Percentiles rank a stretch among this genome's conserved stretches.
phyloP scores from a whole-genome alignment of 1,140 invertebrate species.

The Parapsyche elsis region DNA sequence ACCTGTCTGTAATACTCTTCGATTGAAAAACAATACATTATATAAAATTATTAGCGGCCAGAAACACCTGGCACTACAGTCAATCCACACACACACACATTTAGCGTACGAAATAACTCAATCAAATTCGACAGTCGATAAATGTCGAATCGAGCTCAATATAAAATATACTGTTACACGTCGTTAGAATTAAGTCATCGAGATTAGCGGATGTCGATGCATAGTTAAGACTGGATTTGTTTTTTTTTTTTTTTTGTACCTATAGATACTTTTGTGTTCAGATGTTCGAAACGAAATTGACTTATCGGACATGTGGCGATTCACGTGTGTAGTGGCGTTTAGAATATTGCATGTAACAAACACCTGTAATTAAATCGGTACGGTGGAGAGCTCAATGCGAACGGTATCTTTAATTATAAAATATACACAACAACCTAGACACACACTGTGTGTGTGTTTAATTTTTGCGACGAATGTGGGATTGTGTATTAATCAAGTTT shows the following conservation, averaged over 20 bases:
- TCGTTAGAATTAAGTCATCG: conserved; percentile 26
- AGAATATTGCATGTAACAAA: conserved; percentile 6
- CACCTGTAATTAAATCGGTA: conserved; percentile 23
- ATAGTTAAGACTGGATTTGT: background rate
- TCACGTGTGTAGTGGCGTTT: background rate
- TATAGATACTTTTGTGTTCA: no score
- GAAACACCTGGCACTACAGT: no score
- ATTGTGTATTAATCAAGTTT: no score
- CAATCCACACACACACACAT: no score
- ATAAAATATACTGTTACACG: conserved; percentile 20
- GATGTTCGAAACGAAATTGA: conserved; percentile 14
- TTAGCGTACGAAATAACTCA: no score
- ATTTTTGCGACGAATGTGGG: background rate
- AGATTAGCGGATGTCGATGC: conserved; percentile 3
- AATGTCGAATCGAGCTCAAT: background rate
- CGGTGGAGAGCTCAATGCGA: background rate
- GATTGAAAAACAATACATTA: no score
- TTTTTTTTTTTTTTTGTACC: no score
- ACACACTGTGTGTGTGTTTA: background rate
- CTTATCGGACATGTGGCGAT: background rate
- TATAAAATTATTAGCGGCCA: no score
- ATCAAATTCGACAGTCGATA: no score
- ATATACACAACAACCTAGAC: background rate
- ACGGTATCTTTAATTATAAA: conserved; percentile 25
- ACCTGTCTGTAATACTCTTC: no score